These are phyloP conservation scores for Eupithecia exiguata DNA, from an alignment of 2,888 invertebrate species.

Conservation along the genomic window DNA sequence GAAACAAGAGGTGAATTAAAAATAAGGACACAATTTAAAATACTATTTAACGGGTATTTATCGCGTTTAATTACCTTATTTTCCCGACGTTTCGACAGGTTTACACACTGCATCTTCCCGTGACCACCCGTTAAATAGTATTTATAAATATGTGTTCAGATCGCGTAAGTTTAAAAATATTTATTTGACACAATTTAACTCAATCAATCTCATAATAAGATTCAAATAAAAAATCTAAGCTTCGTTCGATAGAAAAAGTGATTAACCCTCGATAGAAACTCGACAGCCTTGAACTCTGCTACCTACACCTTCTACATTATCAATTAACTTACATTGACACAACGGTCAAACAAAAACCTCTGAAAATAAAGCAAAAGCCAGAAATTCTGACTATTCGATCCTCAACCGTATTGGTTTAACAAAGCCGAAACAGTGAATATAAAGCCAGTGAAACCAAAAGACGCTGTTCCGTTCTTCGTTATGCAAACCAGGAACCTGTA, in stretches of 20 bases:
- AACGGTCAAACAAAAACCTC: not conserved
- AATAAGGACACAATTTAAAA: too few relatives aligned
- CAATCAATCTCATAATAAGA: not conserved
- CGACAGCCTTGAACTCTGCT: not conserved
- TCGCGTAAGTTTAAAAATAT: too few relatives aligned
- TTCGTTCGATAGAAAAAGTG: not conserved
- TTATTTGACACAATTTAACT: not conserved
- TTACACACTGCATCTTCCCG: too few relatives aligned
- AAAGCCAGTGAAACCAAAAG: conserved; percentile 12
- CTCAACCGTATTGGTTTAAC: not conserved
- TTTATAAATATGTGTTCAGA: too few relatives aligned
- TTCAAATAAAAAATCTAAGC: not conserved
- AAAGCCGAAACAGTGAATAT: not conserved
- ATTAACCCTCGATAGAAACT: not conserved
- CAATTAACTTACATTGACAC: not conserved
- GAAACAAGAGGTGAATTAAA: not conserved
- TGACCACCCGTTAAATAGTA: too few relatives aligned
- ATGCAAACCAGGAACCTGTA: conserved; percentile 67
- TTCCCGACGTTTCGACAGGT: too few relatives aligned
- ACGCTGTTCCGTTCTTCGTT: conserved; percentile 19
- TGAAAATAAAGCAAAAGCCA: not conserved
- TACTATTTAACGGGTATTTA: too few relatives aligned
- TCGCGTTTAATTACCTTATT: too few relatives aligned
- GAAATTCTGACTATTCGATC: not conserved
- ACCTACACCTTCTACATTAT: not conserved